These are phyloP conservation scores for Rhea americana DNA, from an alignment of 2,113 vertebrate genomes.

Conservation along the genomic window DNA sequence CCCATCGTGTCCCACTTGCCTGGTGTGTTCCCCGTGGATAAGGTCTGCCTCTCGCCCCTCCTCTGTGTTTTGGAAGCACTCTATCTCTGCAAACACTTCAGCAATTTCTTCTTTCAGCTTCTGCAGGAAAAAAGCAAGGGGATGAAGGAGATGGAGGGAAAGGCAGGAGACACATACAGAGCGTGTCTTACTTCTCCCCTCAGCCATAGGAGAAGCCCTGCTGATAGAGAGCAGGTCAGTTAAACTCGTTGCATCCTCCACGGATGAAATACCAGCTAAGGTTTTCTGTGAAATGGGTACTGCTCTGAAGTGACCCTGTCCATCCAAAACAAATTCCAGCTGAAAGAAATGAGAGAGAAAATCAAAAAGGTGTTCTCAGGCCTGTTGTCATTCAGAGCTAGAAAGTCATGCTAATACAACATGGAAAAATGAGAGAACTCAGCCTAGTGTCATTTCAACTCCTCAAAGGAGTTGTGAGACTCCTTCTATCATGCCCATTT, in stretches of 20 bases:
- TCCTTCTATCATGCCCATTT: neutral
- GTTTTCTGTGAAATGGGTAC: neutral
- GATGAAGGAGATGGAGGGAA: neutral
- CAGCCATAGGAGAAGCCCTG: neutral
- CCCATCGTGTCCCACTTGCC: neutral
- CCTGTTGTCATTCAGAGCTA: neutral
- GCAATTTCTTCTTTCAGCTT: slow-evolving; percentile 90
- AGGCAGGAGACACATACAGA: neutral
- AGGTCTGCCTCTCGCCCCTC: slow-evolving; percentile 77
- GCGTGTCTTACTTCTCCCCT: neutral
- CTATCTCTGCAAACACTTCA: slow-evolving; percentile 86
- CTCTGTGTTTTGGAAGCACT: slow-evolving; percentile 83
- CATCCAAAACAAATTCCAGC: neutral
- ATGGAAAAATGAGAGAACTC: neutral
- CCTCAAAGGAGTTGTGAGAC: neutral
- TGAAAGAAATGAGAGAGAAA: neutral
- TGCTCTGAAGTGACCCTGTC: neutral
- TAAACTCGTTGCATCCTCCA: neutral
- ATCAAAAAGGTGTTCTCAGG: neutral
- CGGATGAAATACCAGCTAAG: neutral
- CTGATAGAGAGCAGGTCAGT: neutral
- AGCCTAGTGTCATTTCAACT: neutral
- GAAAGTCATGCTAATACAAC: neutral
- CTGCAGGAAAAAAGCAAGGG: slow-evolving; percentile 64
- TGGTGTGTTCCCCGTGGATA: neutral